Conservation (phyloP, 2,888 invertebrate genomes). For the Carterocephalus palaemon region DNA sequence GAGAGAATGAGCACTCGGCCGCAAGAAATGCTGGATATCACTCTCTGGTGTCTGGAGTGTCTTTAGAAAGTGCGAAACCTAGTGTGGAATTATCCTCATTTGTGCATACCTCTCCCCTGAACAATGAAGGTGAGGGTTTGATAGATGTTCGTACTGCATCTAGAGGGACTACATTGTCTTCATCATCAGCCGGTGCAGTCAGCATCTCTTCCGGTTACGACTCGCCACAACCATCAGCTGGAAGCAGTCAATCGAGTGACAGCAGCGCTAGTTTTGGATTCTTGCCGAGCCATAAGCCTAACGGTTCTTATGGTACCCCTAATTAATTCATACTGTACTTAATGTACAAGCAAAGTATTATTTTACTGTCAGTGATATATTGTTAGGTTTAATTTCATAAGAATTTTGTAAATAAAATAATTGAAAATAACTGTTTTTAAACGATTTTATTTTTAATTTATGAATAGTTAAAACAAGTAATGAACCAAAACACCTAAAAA, state of each 20-base stretch:
- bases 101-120: conserved; percentile 54
- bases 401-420: conserved; percentile 33
- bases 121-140: conserved; percentile 27
- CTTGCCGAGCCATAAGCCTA: conserved; percentile 57
- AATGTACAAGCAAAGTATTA: conserved; percentile 35
- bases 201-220: conserved; percentile 41
- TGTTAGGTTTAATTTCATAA: conserved; percentile 29
- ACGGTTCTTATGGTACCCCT: conserved; percentile 56
- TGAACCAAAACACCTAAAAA: too few species aligned
- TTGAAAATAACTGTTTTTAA: conserved; percentile 11
- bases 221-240: conserved; percentile 40
- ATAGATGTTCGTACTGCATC: conserved; percentile 17
- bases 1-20: conserved; percentile 61
- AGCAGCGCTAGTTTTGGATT: conserved; percentile 45
- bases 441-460: not conserved
- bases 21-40: conserved; percentile 61
- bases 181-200: conserved; percentile 36
- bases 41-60: conserved; percentile 65
- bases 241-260: conserved; percentile 38
- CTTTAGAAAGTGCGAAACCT: conserved; percentile 60
- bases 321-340: conserved; percentile 40
- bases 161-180: conserved; percentile 33
- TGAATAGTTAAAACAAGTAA: too few species aligned
- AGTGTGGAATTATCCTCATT: conserved; percentile 70
- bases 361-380: conserved; percentile 40